Conservation (phyloP, 2,888 invertebrate genomes). For the Sisyra nigra region DNA sequence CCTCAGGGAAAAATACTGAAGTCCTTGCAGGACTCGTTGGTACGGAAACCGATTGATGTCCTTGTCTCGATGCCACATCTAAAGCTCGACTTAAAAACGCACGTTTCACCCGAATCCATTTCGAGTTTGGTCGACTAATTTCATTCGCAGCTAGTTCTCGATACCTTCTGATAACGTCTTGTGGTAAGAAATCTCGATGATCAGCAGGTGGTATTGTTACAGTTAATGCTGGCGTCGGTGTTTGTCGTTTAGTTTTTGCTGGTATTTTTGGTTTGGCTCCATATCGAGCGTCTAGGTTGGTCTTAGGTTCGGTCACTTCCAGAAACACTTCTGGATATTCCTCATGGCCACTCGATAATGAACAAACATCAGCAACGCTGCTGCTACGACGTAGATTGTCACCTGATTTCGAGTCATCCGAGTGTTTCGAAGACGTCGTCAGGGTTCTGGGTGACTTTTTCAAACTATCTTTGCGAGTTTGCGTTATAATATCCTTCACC, state of each 20-base stretch:
- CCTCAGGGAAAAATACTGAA: conserved; percentile 3
- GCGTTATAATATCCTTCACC: conserved; percentile 54
- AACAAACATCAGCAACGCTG: conserved; percentile 7
- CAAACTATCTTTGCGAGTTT: conserved; percentile 49
- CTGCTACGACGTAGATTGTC: background rate
- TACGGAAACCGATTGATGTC: background rate
- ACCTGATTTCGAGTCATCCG: conserved; percentile 21
- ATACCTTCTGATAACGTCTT: conserved; percentile 21
- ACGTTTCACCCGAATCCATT: conserved; percentile 59
- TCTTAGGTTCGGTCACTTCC: background rate
- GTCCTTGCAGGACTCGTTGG: background rate
- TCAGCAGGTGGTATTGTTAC: background rate
- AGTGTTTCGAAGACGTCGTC: conserved; percentile 22
- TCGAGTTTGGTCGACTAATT: conserved; percentile 30
- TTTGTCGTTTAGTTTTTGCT: background rate
- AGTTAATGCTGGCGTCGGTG: conserved; percentile 7
- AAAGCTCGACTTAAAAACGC: conserved; percentile 38
- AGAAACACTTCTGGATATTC: background rate
- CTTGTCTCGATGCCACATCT: conserved; percentile 9
- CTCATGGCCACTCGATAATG: conserved; percentile 14
- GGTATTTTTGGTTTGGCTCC: background rate
- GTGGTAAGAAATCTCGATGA: conserved; percentile 14
- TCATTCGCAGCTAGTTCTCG: conserved; percentile 20
- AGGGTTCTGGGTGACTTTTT: conserved; percentile 40
- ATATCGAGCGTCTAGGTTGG: background rate